phyloP scores from a whole-genome alignment of 1,140 invertebrate genomes.

The Drosophila malerkotliana region DNA sequence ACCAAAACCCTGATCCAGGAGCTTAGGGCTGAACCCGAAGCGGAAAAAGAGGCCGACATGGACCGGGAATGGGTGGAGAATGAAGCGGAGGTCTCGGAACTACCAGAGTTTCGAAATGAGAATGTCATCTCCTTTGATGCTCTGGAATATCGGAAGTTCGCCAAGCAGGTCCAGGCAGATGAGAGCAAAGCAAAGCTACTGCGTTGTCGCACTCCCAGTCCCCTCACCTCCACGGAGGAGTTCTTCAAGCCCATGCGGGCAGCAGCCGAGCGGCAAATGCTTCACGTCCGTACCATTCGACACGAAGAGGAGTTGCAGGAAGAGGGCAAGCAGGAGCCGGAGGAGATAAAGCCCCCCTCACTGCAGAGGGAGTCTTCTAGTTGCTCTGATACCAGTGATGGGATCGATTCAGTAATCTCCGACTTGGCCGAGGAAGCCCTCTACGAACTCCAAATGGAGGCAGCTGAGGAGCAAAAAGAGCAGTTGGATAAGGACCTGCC shows the following conservation, averaged over 20 bases:
- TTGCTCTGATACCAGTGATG: constrained; percentile 78
- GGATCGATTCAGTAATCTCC: constrained; percentile 79
- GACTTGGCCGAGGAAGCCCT: constrained; percentile 77
- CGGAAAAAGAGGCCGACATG: constrained; percentile 53
- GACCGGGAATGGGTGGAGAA: constrained; percentile 49
- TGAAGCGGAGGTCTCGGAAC: constrained; percentile 2
- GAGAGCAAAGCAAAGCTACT: constrained; percentile 51
- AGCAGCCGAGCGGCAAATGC: constrained; percentile 62
- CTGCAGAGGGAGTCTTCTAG: constrained; percentile 61
- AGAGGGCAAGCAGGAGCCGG: neutral
- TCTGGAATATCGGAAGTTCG: constrained; percentile 66
- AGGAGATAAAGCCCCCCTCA: neutral
- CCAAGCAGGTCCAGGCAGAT: constrained; percentile 63
- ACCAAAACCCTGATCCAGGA: constrained; percentile 43
- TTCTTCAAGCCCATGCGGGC: constrained; percentile 67
- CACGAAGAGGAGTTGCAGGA: constrained; percentile 64
- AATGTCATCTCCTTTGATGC: constrained; percentile 37
- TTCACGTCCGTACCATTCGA: constrained; percentile 59
- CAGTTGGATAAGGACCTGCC: constrained; percentile 27
- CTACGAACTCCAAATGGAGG: constrained; percentile 72
- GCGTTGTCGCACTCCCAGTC: constrained; percentile 69
- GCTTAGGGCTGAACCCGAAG: constrained; percentile 33
- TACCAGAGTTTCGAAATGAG: neutral
- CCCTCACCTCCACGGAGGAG: constrained; percentile 68
- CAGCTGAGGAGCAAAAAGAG: constrained; percentile 57